Base-by-base conservation (phyloP, 1,140 invertebrate species). In the Drosophila albomicans region DNA sequence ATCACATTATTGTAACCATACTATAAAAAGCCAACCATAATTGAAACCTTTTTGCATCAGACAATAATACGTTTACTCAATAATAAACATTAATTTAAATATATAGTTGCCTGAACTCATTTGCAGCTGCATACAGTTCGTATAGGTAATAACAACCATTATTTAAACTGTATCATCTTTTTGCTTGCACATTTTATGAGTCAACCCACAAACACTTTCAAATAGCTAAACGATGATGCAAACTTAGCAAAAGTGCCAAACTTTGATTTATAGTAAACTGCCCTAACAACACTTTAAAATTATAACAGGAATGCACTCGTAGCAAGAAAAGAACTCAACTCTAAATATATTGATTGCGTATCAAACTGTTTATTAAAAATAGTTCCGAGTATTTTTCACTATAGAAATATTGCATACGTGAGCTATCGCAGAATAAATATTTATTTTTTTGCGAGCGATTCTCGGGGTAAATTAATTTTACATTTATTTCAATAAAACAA, bases 401-500 rank as follows among this genome's bases (percentile, higher is more conserved):
- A 43, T 5, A 3, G 41, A 43, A 43, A 43, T 43, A 43, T n/a
- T 43, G 41, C 41, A n/a, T 13, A 25, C 16, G 15, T 25, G 20
- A 15, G 6, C 16, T 54, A 32, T 32, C 0, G 13, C 1, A 30
- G n/a, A 56, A 56, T 20, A 2, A 38, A 35, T 56, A 56, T 56
- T 32, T 5, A n/a, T 32, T 35, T 10, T 56, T 30, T 38, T 16
- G 1, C 15, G 6, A 16, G 5, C 7, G 15, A 15, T 66, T 59
- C 6, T 46, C 30, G 43, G 45, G 43, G 73, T 69, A 81, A 73
- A 59, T 59, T 48, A 59, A 78, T 78, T 70, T 74, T 52, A 49
- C 66, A 79, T 82, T 76, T 69, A 79, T 81, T 72, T 11, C 32
- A 46, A 78, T 76, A 76, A 76, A 79, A 79, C 82, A 87, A 87